These are phyloP conservation scores for Paraplagusia blochii DNA, from an alignment of 2,113 vertebrate species.

Conservation along the genomic window DNA sequence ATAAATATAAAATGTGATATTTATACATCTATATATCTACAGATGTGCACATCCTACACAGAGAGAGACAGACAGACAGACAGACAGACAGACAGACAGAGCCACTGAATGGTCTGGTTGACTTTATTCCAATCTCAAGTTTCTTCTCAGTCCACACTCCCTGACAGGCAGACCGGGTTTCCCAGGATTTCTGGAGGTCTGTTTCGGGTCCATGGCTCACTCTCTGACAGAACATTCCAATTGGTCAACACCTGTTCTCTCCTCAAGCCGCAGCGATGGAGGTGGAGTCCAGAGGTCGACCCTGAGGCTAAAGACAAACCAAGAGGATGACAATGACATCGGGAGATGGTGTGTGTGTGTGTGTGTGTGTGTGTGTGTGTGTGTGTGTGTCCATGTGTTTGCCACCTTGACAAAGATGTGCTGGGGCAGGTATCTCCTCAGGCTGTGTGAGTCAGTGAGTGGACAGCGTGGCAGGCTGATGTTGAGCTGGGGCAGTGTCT, in stretches of 20 bases:
- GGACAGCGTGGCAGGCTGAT: constrained; percentile 85
- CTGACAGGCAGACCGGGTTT: no score
- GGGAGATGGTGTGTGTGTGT: neutral
- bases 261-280: constrained; percentile 87
- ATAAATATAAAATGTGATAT: no score
- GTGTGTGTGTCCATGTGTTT: neutral
- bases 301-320: constrained; percentile 84
- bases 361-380: neutral
- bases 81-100: no score
- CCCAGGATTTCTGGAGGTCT: no score
- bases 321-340: neutral
- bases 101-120: no score
- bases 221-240: no score
- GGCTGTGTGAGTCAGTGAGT: constrained; percentile 78
- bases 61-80: no score
- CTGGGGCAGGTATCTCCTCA: constrained; percentile 89
- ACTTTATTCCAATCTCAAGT: no score
- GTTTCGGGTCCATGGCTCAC: no score
- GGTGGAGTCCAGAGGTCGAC: constrained; percentile 82
- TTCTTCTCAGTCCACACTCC: no score
- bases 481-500: constrained; percentile 88
- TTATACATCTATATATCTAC: no score
- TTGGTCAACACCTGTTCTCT: constrained; percentile 13
- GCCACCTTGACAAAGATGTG: constrained; percentile 95
- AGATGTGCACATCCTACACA: no score